Conservation (phyloP, 2,888 invertebrate genomes). For the Lomographa bimaculata region DNA sequence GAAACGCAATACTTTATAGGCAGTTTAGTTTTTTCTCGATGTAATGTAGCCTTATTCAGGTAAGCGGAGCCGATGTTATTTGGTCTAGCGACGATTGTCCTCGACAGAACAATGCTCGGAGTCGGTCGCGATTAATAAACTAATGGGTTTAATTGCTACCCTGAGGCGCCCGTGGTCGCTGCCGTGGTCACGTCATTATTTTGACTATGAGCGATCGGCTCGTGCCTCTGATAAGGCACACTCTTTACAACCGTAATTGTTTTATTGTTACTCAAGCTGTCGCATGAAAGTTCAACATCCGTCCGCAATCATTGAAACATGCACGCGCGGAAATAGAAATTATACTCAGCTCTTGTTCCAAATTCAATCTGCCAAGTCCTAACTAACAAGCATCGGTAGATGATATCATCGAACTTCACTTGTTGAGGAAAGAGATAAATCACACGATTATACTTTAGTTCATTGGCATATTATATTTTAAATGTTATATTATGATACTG, state of each 20-base stretch:
- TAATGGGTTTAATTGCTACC: slow-evolving; percentile 72
- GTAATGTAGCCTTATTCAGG: slow-evolving; percentile 54
- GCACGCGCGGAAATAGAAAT: background rate
- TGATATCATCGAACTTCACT: background rate
- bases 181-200: slow-evolving; percentile 64
- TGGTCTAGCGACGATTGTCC: slow-evolving; percentile 79
- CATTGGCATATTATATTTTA: no score
- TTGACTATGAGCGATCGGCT: slow-evolving; percentile 74
- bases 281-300: slow-evolving; percentile 61
- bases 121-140: slow-evolving; percentile 71
- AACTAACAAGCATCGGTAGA: background rate
- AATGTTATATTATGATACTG: no score
- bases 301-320: slow-evolving; percentile 25
- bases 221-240: slow-evolving; percentile 76
- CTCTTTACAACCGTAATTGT: slow-evolving; percentile 45
- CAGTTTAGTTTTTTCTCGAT: slow-evolving; percentile 54
- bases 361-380: no score
- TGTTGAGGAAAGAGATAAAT: slow-evolving; percentile 6
- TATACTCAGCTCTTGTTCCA: no score
- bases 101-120: slow-evolving; percentile 68
- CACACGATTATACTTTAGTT: slow-evolving; percentile 2
- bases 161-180: slow-evolving; percentile 36
- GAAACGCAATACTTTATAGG: slow-evolving; percentile 54
- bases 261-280: slow-evolving; percentile 59
- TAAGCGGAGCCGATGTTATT: slow-evolving; percentile 69